Conservation (phyloP, 2,113 vertebrate genomes). For the Elgaria multicarinata region DNA sequence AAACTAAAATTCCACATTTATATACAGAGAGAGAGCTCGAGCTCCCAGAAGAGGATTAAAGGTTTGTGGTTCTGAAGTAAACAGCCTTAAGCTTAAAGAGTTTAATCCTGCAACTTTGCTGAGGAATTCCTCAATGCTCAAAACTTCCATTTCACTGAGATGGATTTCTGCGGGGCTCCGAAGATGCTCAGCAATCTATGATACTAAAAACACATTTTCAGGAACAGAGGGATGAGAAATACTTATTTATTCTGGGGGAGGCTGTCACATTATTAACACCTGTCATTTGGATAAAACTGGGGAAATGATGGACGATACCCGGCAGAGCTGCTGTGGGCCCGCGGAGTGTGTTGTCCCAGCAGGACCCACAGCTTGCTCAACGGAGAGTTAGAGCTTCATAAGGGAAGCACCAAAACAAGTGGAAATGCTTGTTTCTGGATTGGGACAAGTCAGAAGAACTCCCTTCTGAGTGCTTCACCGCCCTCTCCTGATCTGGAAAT, state of each 20-base stretch:
- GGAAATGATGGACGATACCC: neutral
- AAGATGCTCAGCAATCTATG: neutral
- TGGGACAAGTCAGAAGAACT: too few species aligned
- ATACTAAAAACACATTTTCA: neutral
- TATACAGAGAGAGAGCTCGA: neutral
- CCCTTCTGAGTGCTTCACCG: too few species aligned
- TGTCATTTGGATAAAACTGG: slow-evolving; percentile 8
- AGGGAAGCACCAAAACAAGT: too few species aligned
- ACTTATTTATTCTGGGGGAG: neutral
- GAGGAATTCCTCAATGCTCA: neutral
- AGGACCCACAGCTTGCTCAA: too few species aligned
- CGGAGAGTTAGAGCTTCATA: too few species aligned
- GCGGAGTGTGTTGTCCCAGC: too few species aligned
- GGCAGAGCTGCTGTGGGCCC: too few species aligned
- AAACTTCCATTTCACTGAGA: neutral
- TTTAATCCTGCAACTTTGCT: neutral
- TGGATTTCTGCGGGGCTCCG: neutral
- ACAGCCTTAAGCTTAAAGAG: neutral
- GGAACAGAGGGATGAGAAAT: neutral
- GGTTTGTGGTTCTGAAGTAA: neutral
- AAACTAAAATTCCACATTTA: neutral
- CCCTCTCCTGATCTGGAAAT: too few species aligned
- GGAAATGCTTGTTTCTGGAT: too few species aligned
- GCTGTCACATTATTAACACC: neutral
- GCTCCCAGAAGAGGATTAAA: neutral